phyloP scores from a whole-genome alignment of 2,888 invertebrate species.

The Fragum sueziense region DNA sequence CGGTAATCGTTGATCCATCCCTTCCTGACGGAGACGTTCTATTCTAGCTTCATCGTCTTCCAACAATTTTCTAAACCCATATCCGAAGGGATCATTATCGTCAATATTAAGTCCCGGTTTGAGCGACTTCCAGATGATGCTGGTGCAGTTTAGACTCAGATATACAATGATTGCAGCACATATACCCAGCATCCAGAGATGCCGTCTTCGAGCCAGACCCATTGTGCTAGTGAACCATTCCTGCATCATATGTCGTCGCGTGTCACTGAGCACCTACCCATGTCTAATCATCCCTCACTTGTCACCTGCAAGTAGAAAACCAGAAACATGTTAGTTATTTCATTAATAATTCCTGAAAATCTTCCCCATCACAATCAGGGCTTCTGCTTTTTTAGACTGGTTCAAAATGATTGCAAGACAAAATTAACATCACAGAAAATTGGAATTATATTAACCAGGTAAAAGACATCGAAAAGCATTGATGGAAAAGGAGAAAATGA shows the following conservation, averaged over 20 bases:
- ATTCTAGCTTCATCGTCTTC: constrained; percentile 62
- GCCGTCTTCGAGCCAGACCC: constrained; percentile 51
- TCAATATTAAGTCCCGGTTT: constrained; percentile 51
- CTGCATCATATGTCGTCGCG: neutral
- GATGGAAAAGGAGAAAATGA: neutral
- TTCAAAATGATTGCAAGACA: too few relatives aligned
- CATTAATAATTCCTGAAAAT: too few relatives aligned
- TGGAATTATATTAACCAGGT: too few relatives aligned
- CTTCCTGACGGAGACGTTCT: constrained; percentile 53
- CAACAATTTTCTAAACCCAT: constrained; percentile 65
- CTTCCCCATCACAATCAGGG: too few relatives aligned
- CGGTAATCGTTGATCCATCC: constrained; percentile 78
- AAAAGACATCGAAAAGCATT: neutral
- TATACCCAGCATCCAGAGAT: constrained; percentile 59
- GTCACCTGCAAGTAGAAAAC: constrained; percentile 5
- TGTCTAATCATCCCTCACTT: neutral
- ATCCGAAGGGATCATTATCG: constrained; percentile 50
- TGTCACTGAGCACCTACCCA: neutral
- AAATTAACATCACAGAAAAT: too few relatives aligned
- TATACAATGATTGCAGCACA: constrained; percentile 55
- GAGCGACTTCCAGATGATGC: constrained; percentile 58
- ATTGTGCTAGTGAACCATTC: constrained; percentile 13
- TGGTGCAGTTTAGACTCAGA: constrained; percentile 63
- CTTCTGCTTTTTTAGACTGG: too few relatives aligned
- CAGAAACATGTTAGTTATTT: neutral